Evolutionary conservation across 2,888 invertebrate genomes (phyloP).

Genomic region (Imbricaverruca yamaguchii): DNA sequence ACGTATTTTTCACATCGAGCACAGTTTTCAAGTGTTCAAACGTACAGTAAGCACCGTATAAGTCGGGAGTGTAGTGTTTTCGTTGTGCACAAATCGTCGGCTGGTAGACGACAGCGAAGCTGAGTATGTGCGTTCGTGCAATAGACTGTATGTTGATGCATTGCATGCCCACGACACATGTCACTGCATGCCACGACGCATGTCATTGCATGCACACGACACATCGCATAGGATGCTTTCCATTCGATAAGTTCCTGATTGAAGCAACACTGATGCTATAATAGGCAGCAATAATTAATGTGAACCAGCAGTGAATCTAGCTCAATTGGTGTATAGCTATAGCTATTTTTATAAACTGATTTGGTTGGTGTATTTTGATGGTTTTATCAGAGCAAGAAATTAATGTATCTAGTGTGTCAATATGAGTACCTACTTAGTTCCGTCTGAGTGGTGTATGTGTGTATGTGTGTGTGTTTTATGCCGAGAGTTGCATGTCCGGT

Average conservation of each 20-base stretch:
- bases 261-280: slow-evolving; percentile 2
- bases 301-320: not conserved
- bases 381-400: not conserved
- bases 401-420: not conserved
- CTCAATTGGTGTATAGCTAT: slow-evolving; percentile 14
- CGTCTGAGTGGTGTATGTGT: not conserved
- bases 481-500: no score
- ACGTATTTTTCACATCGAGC: not conserved
- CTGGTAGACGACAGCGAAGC: not conserved
- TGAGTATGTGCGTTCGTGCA: not conserved
- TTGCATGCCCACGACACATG: no score
- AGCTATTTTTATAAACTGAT: not conserved
- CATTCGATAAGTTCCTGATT: not conserved
- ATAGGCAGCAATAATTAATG: slow-evolving; percentile 10
- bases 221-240: no score
- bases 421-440: not conserved
- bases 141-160: not conserved
- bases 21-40: not conserved
- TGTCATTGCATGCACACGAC: no score
- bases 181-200: no score
- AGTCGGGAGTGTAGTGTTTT: not conserved
- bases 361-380: slow-evolving; percentile 8
- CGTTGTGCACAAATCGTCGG: not conserved
- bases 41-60: not conserved
- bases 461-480: not conserved